phyloP scores from a whole-genome alignment of 2,888 invertebrate species.

The Pheosia gnoma region DNA sequence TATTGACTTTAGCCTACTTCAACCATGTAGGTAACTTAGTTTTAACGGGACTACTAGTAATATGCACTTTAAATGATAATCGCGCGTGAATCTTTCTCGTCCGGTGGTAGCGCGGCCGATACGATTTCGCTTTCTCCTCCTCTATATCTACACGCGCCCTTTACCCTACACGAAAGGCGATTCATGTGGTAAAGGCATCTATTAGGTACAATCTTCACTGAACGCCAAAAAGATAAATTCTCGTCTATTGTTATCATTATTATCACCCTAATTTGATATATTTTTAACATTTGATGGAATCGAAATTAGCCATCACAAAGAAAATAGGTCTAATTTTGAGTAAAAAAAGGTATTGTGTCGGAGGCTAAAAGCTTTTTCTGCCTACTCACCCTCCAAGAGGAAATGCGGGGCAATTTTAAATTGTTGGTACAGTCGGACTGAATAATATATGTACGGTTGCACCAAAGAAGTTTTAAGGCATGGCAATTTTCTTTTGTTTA shows the following conservation, averaged over 20 bases:
- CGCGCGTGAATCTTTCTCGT: too few species aligned
- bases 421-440: slow-evolving; percentile 40
- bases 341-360: slow-evolving; percentile 47
- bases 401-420: slow-evolving; percentile 58
- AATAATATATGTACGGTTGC: slow-evolving; percentile 5
- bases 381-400: slow-evolving; percentile 51
- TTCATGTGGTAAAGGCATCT: background rate
- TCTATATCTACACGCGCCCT: too few species aligned
- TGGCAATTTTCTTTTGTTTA: too few species aligned
- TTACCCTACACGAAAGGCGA: too few species aligned
- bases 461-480: too few species aligned
- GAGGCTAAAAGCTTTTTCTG: slow-evolving; percentile 58
- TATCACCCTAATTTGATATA: background rate
- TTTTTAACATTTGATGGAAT: slow-evolving; percentile 27
- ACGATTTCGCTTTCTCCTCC: too few species aligned
- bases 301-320: slow-evolving; percentile 47
- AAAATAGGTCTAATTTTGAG: slow-evolving; percentile 57
- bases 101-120: too few species aligned
- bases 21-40: too few species aligned
- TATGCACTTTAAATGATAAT: too few species aligned
- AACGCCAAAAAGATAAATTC: background rate
- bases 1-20: too few species aligned
- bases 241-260: background rate
- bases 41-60: too few species aligned
- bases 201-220: background rate